phyloP scores from a whole-genome alignment of 2,888 invertebrate genomes.

The Acanthosepion esculentum region DNA sequence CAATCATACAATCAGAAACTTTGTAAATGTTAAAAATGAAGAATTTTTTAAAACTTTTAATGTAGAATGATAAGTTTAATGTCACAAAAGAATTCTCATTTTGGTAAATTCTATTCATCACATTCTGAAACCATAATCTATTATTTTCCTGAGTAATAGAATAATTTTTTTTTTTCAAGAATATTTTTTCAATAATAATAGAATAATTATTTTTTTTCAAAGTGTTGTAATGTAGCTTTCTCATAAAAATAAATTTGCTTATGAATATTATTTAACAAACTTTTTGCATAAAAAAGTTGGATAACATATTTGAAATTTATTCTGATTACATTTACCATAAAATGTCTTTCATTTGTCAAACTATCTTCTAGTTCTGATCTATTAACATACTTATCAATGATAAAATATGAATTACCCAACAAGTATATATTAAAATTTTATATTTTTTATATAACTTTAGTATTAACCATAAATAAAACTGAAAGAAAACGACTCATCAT shows the following conservation, averaged over 20 bases:
- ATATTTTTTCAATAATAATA: too few species aligned
- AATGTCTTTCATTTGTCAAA: neutral
- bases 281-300: neutral
- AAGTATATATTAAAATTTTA: too few species aligned
- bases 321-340: neutral
- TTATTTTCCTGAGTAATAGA: neutral
- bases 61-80: too few species aligned
- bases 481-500: too few species aligned
- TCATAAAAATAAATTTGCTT: neutral
- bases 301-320: neutral
- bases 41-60: too few species aligned
- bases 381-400: neutral
- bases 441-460: too few species aligned
- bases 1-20: neutral
- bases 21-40: too few species aligned
- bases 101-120: neutral
- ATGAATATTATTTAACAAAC: neutral
- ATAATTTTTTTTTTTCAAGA: too few species aligned
- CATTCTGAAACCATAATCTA: neutral
- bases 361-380: neutral
- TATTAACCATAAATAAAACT: too few species aligned
- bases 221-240: neutral
- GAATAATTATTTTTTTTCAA: too few species aligned
- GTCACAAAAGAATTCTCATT: neutral
- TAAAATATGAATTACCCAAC: neutral